These are phyloP conservation scores for Mus spretus DNA, from an alignment of 2,797 vertebrate species.

Conservation along the genomic window DNA sequence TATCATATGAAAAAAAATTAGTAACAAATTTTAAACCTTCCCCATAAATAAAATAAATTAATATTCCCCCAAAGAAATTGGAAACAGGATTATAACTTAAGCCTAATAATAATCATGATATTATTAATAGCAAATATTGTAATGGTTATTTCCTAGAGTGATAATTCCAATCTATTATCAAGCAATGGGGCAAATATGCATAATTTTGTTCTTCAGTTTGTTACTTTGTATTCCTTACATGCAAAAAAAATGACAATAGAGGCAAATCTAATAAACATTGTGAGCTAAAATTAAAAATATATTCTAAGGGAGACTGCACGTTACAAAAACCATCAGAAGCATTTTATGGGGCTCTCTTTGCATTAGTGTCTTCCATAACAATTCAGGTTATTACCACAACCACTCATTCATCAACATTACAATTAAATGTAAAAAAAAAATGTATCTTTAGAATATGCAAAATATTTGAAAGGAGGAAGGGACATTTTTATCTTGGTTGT, in stretches of 20 bases:
- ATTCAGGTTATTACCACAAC: not conserved
- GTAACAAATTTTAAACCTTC: not conserved
- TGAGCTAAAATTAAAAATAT: not conserved
- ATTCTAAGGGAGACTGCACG: not conserved
- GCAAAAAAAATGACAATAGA: not conserved
- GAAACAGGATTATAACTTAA: not conserved
- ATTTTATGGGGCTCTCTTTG: not conserved
- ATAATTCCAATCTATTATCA: not conserved
- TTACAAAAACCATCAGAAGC: not conserved
- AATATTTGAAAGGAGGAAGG: not conserved
- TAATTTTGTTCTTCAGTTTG: not conserved
- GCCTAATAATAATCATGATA: not conserved
- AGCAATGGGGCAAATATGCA: not conserved
- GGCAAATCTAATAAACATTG: not conserved
- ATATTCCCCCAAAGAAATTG: not conserved
- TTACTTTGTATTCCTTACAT: not conserved
- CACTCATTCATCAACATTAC: not conserved
- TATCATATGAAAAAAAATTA: not conserved
- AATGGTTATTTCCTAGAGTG: not conserved
- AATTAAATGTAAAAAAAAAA: not conserved
- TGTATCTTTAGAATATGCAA: not conserved
- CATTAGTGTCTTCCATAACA: not conserved
- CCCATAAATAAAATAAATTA: not conserved
- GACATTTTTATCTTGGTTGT: not conserved
- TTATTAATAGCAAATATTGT: not conserved